phyloP scores from a whole-genome alignment of 2,113 vertebrate species.

The Caracal caracal region DNA sequence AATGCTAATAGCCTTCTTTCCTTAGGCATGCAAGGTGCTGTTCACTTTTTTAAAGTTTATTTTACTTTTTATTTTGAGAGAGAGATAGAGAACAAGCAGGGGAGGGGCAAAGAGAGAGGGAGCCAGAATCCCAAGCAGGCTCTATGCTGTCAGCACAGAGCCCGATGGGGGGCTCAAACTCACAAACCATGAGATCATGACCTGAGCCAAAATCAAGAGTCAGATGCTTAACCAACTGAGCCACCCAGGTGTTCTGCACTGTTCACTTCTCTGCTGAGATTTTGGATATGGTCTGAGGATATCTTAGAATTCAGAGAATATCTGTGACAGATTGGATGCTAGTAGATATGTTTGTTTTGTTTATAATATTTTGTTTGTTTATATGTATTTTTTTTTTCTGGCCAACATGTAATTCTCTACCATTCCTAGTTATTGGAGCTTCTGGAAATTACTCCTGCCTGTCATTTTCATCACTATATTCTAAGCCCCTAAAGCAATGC shows the following conservation, averaged over 20 bases:
- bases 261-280: not conserved
- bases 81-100: no score
- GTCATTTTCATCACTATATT: not conserved
- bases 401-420: not conserved
- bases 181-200: no score
- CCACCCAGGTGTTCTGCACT: not conserved
- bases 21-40: not conserved
- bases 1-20: not conserved
- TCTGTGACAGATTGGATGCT: not conserved
- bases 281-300: not conserved
- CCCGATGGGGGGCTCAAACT: no score
- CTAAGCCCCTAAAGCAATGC: not conserved
- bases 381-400: not conserved
- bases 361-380: not conserved
- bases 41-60: not conserved
- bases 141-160: no score
- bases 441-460: not conserved
- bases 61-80: no score
- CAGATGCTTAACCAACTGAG: no score
- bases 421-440: not conserved
- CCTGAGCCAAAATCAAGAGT: no score
- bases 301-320: not conserved
- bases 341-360: not conserved
- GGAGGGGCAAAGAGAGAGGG: no score
- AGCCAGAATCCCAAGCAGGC: no score